Evolutionary conservation across 2,113 vertebrate species (phyloP).

Genomic region (Zosterops borbonicus): DNA sequence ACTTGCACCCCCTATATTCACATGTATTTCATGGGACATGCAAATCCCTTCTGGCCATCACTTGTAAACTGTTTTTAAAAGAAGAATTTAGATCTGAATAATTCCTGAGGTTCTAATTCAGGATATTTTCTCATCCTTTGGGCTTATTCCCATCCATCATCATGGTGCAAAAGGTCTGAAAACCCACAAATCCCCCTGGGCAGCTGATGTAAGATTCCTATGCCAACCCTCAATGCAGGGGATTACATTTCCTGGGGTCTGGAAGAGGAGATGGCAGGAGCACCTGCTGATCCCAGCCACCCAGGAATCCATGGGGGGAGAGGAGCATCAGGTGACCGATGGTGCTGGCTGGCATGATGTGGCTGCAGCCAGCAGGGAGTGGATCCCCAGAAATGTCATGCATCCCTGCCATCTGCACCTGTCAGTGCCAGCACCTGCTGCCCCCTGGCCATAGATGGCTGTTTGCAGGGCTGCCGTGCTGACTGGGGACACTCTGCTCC

Average conservation of each 20-base stretch:
- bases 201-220: constrained; percentile 34
- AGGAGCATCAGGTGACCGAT: constrained; percentile 72
- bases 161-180: not conserved
- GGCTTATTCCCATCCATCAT: not conserved
- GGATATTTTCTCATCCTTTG: not conserved
- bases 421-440: constrained; percentile 80
- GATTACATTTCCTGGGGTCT: constrained; percentile 27
- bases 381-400: constrained; percentile 68
- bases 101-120: not conserved
- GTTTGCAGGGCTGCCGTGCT: constrained; percentile 17
- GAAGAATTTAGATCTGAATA: not conserved
- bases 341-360: not conserved
- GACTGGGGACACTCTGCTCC: constrained; percentile 25
- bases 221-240: not conserved
- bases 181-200: not conserved
- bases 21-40: not conserved
- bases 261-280: constrained; percentile 8
- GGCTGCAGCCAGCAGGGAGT: not conserved
- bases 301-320: constrained; percentile 13
- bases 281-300: constrained; percentile 14
- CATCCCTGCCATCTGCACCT: constrained; percentile 79
- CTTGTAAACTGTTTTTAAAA: not conserved
- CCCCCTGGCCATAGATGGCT: constrained; percentile 80
- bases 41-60: not conserved
- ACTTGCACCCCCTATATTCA: not conserved